Evolutionary conservation across 1,140 invertebrate species (phyloP), one percentile per base, ranked within the genome.

Genomic region (Aphelenchoides fujianensis): DNA sequence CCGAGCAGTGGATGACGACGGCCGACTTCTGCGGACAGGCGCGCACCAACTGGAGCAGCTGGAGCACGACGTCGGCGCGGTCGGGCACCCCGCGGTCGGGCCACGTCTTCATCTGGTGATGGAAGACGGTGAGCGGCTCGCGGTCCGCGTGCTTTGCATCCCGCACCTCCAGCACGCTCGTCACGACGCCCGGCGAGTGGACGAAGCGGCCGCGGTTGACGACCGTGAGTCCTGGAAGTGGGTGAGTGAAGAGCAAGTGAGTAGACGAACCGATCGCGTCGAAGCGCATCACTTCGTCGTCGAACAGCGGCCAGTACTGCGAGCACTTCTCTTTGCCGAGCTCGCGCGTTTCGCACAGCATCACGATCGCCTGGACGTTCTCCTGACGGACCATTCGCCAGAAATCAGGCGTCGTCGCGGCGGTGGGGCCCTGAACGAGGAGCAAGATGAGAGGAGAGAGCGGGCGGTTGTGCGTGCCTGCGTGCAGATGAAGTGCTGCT

Each of bases 301-400:
- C 52, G 2, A 53, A 61, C 12, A 66, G 63, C n/a, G 68, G 68
- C 68, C 61, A 69, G 28, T 69, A 70, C 41, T 69, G 59, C 37
- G 32, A 31, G 48, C 64, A 68, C 54, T 69, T 69, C 28, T 27
- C n/a, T n/a, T n/a, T n/a, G n/a, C n/a, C n/a, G n/a, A n/a, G n/a
- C n/a, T n/a, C n/a, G n/a, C n/a, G n/a, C n/a, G n/a, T n/a, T n/a
- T n/a, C n/a, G n/a, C n/a, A n/a, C n/a, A n/a, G n/a, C n/a, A n/a
- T n/a, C n/a, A n/a, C n/a, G n/a, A n/a, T n/a, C n/a, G n/a, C n/a
- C n/a, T n/a, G n/a, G n/a, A n/a, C n/a, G n/a, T n/a, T n/a, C n/a
- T n/a, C n/a, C n/a, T n/a, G n/a, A n/a, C n/a, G n/a, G n/a, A n/a
- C n/a, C n/a, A n/a, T n/a, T n/a, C n/a, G n/a, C n/a, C n/a, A n/a